Evolutionary conservation across 2,113 vertebrate genomes (phyloP), one percentile per base, ranked within the genome.

Genomic region (Cinclus cinclus): DNA sequence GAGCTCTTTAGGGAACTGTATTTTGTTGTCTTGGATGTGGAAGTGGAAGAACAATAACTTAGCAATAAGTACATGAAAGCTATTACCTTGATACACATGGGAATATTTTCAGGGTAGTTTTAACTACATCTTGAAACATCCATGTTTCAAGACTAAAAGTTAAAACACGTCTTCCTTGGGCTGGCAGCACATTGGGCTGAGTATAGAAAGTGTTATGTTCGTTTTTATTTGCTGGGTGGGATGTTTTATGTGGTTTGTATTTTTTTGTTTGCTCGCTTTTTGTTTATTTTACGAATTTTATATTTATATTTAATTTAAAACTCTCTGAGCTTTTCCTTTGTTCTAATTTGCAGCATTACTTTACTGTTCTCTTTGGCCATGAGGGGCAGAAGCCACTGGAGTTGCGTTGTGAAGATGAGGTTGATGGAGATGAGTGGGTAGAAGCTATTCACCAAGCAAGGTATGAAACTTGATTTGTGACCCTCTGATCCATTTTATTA

Each of bases 401-500:
- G 87, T 98, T 99, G 89, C 98, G 99, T 71, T 99, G 99, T 8
- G 99, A 99, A 22, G 99, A 99, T 94, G 99, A 99, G 96, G 94
- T 59, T 55, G 99, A 99, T 21, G 99, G 99, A 58, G 98, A 99
- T 31, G 99, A 99, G 96, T 99, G 99, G 99, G 99, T 99, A 97
- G 99, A 99, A 86, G 99, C 98, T 95, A 99, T 99, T 97, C 99
- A 99, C 88, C 99, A 99, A 98, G 99, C 99, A 69, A 99, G 99
- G 99, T 99, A 98, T 28, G 91, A 77, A 87, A 60, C 10, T 13
- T 3, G 1, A 9, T 80, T 67, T 67, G 73, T 82, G 73, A 74
- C 59, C 27, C 33, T 90, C 33, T 67, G 20, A 22, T 85, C 25
- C 10, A 11, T 88, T 87, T 75, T 71, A 21, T 39, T 91, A 27